Percentiles rank a stretch among this genome's conserved stretches.
These are phyloP conservation scores for Clarias fuscus DNA, from an alignment of 2,797 vertebrate genomes.

Conservation along the genomic window DNA sequence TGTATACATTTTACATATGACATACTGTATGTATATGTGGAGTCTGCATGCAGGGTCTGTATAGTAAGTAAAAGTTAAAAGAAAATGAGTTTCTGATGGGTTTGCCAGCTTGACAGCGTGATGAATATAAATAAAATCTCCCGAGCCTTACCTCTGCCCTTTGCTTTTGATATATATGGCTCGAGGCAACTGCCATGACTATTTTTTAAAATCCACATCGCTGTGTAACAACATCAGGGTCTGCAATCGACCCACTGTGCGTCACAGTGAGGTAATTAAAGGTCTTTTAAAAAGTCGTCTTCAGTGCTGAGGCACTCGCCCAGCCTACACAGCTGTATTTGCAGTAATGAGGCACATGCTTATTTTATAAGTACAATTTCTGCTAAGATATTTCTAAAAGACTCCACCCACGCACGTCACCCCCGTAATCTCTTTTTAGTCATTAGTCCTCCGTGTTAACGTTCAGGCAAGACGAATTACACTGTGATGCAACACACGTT, in stretches of 20 bases:
- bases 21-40: neutral
- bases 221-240: slow-evolving; percentile 38
- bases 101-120: neutral
- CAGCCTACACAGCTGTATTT: slow-evolving; percentile 71
- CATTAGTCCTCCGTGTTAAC: slow-evolving; percentile 40
- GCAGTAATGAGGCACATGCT: slow-evolving; percentile 64
- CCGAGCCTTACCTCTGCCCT: neutral
- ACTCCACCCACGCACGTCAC: slow-evolving; percentile 40
- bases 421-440: slow-evolving; percentile 45
- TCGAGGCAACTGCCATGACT: slow-evolving; percentile 8
- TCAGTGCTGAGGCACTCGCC: slow-evolving; percentile 62
- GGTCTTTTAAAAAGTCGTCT: slow-evolving; percentile 64
- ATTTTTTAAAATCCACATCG: slow-evolving; percentile 7
- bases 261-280: slow-evolving; percentile 78
- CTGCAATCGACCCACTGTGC: slow-evolving; percentile 63
- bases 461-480: slow-evolving; percentile 8
- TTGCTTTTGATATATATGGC: slow-evolving; percentile 15
- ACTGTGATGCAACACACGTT: slow-evolving; percentile 9
- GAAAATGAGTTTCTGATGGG: neutral
- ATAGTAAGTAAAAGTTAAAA: neutral
- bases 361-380: slow-evolving; percentile 56
- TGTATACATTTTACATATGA: neutral
- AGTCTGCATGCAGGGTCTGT: neutral
- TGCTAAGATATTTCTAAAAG: slow-evolving; percentile 59
- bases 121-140: slow-evolving; percentile 14